Evolutionary conservation across 1,140 invertebrate genomes (phyloP).

Genomic region (Cephus cinctus): DNA sequence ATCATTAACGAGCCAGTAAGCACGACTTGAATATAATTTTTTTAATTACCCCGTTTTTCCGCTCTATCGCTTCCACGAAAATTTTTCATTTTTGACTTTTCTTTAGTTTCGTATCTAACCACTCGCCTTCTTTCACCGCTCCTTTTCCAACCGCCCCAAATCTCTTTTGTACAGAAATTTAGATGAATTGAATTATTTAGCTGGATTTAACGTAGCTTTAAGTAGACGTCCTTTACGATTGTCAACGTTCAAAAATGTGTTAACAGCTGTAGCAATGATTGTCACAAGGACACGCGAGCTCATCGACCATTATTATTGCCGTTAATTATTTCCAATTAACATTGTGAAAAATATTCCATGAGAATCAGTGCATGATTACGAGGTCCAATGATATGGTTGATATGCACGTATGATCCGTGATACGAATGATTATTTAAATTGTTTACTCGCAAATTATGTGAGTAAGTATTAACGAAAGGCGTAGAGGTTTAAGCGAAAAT

Average conservation of each 20-base stretch:
- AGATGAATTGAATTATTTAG: slow-evolving; percentile 23
- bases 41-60: too few species aligned
- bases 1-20: not conserved
- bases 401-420: too few species aligned
- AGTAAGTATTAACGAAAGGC: not conserved
- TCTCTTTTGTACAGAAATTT: slow-evolving; percentile 30
- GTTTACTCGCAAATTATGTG: not conserved
- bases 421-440: not conserved
- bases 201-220: slow-evolving; percentile 13
- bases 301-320: too few species aligned
- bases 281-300: too few species aligned
- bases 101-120: too few species aligned
- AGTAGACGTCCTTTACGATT: slow-evolving; percentile 15
- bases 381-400: not conserved
- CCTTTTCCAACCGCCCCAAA: too few species aligned
- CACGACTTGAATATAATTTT: slow-evolving; percentile 7
- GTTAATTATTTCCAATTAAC: too few species aligned
- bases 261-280: slow-evolving; percentile 16
- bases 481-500: not conserved
- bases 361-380: not conserved
- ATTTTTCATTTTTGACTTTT: too few species aligned
- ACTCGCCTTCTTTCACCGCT: too few species aligned
- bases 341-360: not conserved
- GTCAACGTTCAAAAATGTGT: slow-evolving; percentile 15
- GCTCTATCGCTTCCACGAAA: too few species aligned